Evolutionary conservation across 2,113 vertebrate genomes (phyloP).

Genomic region (Promerops cafer): DNA sequence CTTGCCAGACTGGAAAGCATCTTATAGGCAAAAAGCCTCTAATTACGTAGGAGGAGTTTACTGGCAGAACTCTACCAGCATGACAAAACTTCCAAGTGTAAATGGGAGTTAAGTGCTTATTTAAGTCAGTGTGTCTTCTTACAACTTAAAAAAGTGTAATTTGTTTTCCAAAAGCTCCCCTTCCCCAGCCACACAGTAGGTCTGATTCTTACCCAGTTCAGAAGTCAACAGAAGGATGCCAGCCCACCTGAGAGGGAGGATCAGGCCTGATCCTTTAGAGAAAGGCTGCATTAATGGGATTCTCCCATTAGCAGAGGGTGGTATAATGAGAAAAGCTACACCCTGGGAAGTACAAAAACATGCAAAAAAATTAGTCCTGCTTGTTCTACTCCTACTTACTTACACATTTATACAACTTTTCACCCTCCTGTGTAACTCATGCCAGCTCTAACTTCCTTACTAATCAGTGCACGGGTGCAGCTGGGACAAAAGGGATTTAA

Average conservation of each 20-base stretch:
- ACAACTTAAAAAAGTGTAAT: neutral
- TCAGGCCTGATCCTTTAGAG: neutral
- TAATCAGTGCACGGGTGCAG: rapidly evolving
- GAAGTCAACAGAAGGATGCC: neutral
- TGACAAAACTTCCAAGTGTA: neutral
- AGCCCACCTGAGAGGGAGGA: neutral
- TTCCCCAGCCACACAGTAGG: neutral
- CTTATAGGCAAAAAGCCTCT: neutral
- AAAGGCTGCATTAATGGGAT: neutral
- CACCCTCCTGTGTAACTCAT: rapidly evolving
- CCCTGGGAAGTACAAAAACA: neutral
- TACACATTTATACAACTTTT: neutral
- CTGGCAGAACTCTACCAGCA: neutral
- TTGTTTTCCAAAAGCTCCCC: neutral
- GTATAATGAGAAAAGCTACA: rapidly evolving
- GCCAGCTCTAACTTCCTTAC: neutral
- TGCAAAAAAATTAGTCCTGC: neutral
- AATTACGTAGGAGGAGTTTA: constrained; percentile 22
- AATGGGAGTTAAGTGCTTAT: neutral
- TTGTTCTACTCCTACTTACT: neutral
- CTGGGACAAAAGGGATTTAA: neutral
- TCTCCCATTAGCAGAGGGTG: neutral
- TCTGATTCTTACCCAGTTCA: neutral
- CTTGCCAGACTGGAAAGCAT: neutral
- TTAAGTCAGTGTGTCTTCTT: neutral